Base-by-base conservation (phyloP, 2,113 vertebrate species). In the Neomonachus schauinslandi region DNA sequence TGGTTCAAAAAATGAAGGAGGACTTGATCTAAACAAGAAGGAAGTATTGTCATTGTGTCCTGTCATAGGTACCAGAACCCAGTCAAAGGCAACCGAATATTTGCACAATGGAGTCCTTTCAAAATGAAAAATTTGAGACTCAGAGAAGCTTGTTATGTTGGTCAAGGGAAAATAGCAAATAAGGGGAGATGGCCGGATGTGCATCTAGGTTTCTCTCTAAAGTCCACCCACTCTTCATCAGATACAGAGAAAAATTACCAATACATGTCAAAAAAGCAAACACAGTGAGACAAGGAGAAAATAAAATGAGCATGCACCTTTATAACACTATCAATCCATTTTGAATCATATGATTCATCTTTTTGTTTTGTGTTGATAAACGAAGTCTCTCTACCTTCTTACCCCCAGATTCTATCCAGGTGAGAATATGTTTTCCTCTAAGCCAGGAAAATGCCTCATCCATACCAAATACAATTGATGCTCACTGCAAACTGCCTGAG, bases 301-400 rank as follows among this genome's bases (percentile, higher is more conserved):
- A 71, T 33, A 61, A 86, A 31, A 88, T 7, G 11, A 63, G 5
- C 2, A 61, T 77, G 28, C 13, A 69, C 8, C 1, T 82, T 81
- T 77, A 42, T 4, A 90, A 51, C 13, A 59, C 12, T 31, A 74
- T 65, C 18, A 89, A 85, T 82, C 89, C 46, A 91, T 84, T n/a
- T 87, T 9, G 18, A 87, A 63, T n/a, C 69, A 42, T 22, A 21
- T 26, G 19, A 79, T 55, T 79, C 13, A 51, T 4, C 67, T 81
- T 92, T 88, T 82, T 53, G 33, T 31, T 83, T 24, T 28, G 18
- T 80, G 28, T 91, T 93, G 42, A 59, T 42, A 93, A 97, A 93
- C 11, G 33, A 83, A 80, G 24, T 61, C 55, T 96, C n/a, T 72
- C 33, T 71, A 31, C 61, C 21, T 61, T 11, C 28, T 28, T 36